phyloP scores from a whole-genome alignment of 2,888 invertebrate genomes.

The Eudemis profundana region DNA sequence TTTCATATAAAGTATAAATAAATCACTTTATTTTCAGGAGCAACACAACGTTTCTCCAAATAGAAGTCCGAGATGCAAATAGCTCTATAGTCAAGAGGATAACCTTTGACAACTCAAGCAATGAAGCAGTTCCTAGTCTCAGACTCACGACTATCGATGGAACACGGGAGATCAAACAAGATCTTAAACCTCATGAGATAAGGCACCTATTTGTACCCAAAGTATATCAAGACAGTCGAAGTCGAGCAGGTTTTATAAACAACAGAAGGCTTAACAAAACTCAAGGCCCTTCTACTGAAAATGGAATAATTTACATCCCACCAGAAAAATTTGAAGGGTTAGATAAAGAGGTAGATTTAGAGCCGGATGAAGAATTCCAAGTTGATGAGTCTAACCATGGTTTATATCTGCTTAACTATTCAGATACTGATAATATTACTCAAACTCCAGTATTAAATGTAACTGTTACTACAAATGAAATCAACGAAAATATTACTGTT shows the following conservation, averaged over 20 bases:
- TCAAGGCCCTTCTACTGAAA: constrained; percentile 66
- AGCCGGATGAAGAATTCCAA: constrained; percentile 83
- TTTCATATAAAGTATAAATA: not conserved
- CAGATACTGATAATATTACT: constrained; percentile 76
- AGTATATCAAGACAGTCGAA: constrained; percentile 72
- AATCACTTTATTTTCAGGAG: constrained; percentile 66
- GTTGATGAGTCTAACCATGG: constrained; percentile 84
- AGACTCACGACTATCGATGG: constrained; percentile 74
- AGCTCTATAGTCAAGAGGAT: constrained; percentile 73
- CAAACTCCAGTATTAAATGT: constrained; percentile 62
- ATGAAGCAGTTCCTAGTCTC: constrained; percentile 67
- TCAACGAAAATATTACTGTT: constrained; percentile 56
- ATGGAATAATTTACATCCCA: constrained; percentile 74
- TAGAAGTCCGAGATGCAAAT: constrained; percentile 76
- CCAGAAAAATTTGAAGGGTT: constrained; percentile 78
- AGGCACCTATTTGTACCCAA: constrained; percentile 76
- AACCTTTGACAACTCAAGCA: constrained; percentile 74
- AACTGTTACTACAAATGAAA: constrained; percentile 58
- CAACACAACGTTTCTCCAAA: constrained; percentile 78
- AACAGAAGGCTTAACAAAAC: constrained; percentile 70
- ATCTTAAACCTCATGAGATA: constrained; percentile 78
- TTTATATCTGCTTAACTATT: constrained; percentile 80
- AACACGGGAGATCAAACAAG: constrained; percentile 70
- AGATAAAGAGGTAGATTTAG: constrained; percentile 77
- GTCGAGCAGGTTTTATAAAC: constrained; percentile 74